Evolutionary conservation across 2,797 vertebrate species (phyloP).

Genomic region (Phoebastria nigripes): DNA sequence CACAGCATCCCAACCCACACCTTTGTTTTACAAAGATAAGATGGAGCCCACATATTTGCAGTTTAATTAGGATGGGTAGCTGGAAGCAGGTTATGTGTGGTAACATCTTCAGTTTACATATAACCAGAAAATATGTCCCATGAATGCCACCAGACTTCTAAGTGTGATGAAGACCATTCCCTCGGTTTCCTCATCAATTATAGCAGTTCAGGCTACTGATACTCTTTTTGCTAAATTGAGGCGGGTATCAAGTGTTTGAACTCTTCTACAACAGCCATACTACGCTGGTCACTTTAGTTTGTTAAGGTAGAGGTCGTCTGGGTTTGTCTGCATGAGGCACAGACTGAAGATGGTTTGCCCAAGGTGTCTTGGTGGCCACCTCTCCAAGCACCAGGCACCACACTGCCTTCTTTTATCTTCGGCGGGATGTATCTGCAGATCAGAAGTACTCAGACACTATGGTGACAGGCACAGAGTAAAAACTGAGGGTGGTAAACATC

Average conservation of each 20-base stretch:
- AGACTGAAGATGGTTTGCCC: background rate
- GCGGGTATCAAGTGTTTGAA: too few species aligned
- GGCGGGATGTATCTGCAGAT: accelerated
- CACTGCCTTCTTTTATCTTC: accelerated
- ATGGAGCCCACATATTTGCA: background rate
- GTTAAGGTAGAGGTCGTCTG: background rate
- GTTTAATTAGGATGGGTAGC: background rate
- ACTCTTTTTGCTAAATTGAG: background rate
- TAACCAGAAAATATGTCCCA: background rate
- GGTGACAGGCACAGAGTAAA: background rate
- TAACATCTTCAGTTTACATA: background rate
- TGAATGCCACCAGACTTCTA: background rate
- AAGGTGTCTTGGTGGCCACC: background rate
- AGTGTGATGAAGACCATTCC: background rate
- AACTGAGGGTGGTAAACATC: background rate
- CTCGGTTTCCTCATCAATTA: background rate
- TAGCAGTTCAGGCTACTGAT: background rate
- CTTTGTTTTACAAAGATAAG: background rate
- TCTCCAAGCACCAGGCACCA: background rate
- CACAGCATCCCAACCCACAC: background rate
- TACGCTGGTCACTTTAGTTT: accelerated
- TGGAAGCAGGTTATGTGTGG: background rate
- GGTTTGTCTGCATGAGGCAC: background rate
- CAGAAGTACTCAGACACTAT: background rate
- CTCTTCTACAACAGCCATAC: background rate